Evolutionary conservation across 2,888 invertebrate species (phyloP), one percentile per base, ranked within the genome.

Genomic region (Furcula furcula): DNA sequence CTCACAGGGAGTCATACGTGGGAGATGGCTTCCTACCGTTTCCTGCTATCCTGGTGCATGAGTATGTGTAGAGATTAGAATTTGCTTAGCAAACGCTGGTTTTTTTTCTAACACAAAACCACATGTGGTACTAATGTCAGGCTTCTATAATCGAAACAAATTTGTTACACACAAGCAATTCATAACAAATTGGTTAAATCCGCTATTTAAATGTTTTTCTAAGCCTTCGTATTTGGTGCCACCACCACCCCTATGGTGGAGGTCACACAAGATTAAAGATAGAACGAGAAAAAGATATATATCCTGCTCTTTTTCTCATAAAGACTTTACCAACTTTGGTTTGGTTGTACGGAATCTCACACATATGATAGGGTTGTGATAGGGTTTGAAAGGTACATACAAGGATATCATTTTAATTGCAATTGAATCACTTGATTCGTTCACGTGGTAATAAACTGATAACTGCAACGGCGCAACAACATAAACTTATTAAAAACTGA

Each of bases 61-160:
- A 87, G 86, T 88, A 87, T 87, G 88, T 87, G 87, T 74, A 78
- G 82, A 88, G 88, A 88, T 88, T 88, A 88, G 88, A 87, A 87
- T 83, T 87, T 88, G 76, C 88, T 86, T 79, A 87, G 78, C 83
- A 78, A 85, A 85, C 73, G 81, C 68, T 72, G 66, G 61, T 78
- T 80, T 85, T 81, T 20, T 87, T 85, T 86, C 82, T 85, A 83
- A 86, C 69, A 74, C 65, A 61, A n/a, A 28, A 36, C 49, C 66
- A 65, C 70, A 66, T 65, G 65, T 63, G 73, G 50, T 51, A 34
- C 65, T 67, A 65, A 65, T 63, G 69, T 64, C n/a, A 63, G 54
- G 55, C 49, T 69, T 75, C 68, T 74, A 76, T 65, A 60, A 48
- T 52, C 39, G 30, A 35, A 46, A 33, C 23, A 36, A 28, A 18